Conservation (phyloP, 1,140 invertebrate genomes). For the Diorhabda sublineata region DNA sequence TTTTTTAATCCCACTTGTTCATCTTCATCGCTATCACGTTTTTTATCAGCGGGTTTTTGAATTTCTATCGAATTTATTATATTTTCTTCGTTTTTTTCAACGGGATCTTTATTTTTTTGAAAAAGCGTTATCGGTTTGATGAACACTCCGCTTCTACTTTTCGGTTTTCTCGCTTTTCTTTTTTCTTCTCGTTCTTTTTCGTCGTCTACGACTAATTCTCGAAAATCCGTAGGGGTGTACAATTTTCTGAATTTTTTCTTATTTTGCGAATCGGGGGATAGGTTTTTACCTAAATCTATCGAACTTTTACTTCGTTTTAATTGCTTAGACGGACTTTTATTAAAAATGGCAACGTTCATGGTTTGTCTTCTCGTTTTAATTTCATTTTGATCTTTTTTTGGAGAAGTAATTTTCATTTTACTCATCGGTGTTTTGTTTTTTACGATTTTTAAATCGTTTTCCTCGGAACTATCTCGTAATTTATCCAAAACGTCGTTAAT, state of each 20-base stretch:
- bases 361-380: slow-evolving; percentile 3
- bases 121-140: slow-evolving; percentile 14
- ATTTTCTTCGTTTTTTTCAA: slow-evolving; percentile 20
- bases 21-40: slow-evolving; percentile 8
- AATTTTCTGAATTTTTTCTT: slow-evolving; percentile 22
- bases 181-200: slow-evolving; percentile 25
- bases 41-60: neutral
- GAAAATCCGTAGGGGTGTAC: slow-evolving; percentile 25
- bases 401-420: neutral
- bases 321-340: neutral
- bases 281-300: neutral
- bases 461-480: neutral
- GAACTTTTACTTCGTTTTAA: neutral
- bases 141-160: slow-evolving; percentile 15
- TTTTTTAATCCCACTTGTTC: slow-evolving; percentile 13
- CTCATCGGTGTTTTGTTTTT: neutral
- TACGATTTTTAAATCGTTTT: neutral
- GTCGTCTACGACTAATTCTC: slow-evolving; percentile 15
- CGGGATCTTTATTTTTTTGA: slow-evolving; percentile 11
- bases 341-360: neutral
- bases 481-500: slow-evolving; percentile 2
- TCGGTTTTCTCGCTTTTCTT: slow-evolving; percentile 12
- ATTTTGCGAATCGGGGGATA: neutral
- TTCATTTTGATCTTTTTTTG: neutral
- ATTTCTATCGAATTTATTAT: neutral